A percentile compares a stretch with the other conserved stretches of the same genome.
These are phyloP conservation scores for Sphecodes monilicornis DNA, from an alignment of 2,888 invertebrate genomes.

Conservation along the genomic window DNA sequence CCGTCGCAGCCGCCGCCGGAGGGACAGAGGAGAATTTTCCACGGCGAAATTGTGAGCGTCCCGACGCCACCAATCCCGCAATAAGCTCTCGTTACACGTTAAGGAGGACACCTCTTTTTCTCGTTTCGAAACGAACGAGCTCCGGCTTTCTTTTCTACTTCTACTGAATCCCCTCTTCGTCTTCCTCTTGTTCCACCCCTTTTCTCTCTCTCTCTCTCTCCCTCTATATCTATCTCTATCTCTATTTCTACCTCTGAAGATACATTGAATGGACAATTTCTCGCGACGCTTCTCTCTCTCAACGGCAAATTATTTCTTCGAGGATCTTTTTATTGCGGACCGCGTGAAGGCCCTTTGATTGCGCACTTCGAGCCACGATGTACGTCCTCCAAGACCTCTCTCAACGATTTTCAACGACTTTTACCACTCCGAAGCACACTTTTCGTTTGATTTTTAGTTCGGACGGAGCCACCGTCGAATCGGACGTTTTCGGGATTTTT, in stretches of 20 bases:
- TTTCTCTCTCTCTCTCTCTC: background rate
- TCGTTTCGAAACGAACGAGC: conserved; percentile 41
- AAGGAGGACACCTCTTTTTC: conserved; percentile 55
- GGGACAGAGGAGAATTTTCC: conserved; percentile 51
- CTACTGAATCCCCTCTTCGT: background rate
- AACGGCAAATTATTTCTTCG: conserved; percentile 46
- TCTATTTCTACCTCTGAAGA: background rate
- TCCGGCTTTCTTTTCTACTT: conserved; percentile 13
- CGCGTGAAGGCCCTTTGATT: conserved; percentile 43
- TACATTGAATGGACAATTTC: conserved; percentile 53
- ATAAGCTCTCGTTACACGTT: conserved; percentile 70
- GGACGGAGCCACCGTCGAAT: background rate
- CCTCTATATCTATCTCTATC: background rate
- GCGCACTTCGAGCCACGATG: conserved; percentile 13
- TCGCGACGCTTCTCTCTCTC: conserved; percentile 28
- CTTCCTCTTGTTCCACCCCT: background rate
- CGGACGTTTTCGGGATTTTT: background rate
- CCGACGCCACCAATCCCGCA: conserved; percentile 65
- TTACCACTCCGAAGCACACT: background rate
- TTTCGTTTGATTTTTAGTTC: background rate
- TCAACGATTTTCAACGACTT: background rate
- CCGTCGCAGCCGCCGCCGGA: background rate
- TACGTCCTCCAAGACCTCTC: background rate
- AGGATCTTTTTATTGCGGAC: conserved; percentile 26
- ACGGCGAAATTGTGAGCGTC: conserved; percentile 68